Evolutionary conservation across 1,140 invertebrate species (phyloP).

Genomic region (Calephelis virginiensis): DNA sequence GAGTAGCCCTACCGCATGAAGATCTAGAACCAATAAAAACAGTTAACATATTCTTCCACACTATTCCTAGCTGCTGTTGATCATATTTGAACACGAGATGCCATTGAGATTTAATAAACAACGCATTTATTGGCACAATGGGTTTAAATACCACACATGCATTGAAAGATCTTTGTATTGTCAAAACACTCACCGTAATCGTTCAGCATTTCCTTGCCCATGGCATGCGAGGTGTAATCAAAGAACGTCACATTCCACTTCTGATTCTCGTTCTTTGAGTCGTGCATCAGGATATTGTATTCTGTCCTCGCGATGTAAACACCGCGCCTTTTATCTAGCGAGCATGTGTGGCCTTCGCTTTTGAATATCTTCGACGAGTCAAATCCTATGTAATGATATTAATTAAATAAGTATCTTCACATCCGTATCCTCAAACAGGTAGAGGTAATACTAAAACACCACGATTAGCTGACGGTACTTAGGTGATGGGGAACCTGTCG

Average conservation of each 20-base stretch:
- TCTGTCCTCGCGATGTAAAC: conserved; percentile 93
- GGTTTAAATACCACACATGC: no score
- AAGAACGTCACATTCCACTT: conserved; percentile 98
- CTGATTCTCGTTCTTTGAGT: conserved; percentile 84
- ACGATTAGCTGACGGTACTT: no score
- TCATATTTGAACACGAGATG: no score
- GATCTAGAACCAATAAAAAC: no score
- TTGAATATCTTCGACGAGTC: conserved; percentile 71
- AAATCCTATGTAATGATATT: conserved; percentile 46
- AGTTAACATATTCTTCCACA: no score
- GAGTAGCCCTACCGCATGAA: no score
- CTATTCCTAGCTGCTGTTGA: no score
- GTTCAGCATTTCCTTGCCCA: conserved; percentile 85
- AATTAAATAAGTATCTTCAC: neutral
- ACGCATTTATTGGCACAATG: no score
- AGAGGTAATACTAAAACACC: neutral
- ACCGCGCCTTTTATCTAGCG: conserved; percentile 80
- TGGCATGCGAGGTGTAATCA: conserved; percentile 89
- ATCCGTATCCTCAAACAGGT: no score
- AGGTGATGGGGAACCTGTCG: no score
- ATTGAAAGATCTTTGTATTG: neutral
- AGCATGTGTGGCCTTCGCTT: conserved; percentile 82
- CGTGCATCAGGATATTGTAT: conserved; percentile 97
- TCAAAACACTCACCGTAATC: conserved; percentile 87
- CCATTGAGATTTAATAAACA: no score